Evolutionary conservation across 2,113 vertebrate species (phyloP).

Genomic region (Pantherophis guttatus): DNA sequence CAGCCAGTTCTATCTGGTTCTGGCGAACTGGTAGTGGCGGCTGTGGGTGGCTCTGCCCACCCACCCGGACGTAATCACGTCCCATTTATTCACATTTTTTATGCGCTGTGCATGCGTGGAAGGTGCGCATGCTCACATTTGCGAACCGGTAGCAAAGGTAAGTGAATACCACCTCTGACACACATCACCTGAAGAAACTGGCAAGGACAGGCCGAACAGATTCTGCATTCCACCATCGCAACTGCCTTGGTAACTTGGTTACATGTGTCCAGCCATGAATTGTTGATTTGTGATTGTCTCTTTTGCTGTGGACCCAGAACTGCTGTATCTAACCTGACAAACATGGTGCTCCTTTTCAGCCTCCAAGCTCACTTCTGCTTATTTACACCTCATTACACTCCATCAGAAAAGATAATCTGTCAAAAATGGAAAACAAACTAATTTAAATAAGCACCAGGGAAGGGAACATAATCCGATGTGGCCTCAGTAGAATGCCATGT

Average conservation of each 20-base stretch:
- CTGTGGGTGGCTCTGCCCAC: too few relatives aligned
- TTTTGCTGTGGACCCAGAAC: constrained; percentile 36
- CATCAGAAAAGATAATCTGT: constrained; percentile 61
- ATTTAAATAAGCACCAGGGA: constrained; percentile 52
- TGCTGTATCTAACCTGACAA: constrained; percentile 56
- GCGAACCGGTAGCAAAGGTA: too few relatives aligned
- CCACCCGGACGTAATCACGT: too few relatives aligned
- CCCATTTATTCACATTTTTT: too few relatives aligned
- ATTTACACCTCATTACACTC: constrained; percentile 61
- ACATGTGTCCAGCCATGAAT: not conserved
- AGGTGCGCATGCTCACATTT: too few relatives aligned
- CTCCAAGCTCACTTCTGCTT: constrained; percentile 64
- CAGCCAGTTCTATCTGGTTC: too few relatives aligned
- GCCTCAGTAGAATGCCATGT: constrained; percentile 55
- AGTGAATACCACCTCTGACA: too few relatives aligned
- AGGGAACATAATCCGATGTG: constrained; percentile 64
- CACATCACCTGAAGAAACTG: not conserved
- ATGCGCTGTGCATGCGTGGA: too few relatives aligned
- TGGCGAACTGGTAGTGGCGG: too few relatives aligned
- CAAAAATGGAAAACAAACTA: constrained; percentile 55
- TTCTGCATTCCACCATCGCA: not conserved
- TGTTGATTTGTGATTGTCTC: constrained; percentile 33
- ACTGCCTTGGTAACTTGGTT: not conserved
- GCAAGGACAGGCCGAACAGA: not conserved
- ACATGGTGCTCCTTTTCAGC: constrained; percentile 59